Conservation (phyloP, 1,140 invertebrate species). For the Latrodectus geometricus region DNA sequence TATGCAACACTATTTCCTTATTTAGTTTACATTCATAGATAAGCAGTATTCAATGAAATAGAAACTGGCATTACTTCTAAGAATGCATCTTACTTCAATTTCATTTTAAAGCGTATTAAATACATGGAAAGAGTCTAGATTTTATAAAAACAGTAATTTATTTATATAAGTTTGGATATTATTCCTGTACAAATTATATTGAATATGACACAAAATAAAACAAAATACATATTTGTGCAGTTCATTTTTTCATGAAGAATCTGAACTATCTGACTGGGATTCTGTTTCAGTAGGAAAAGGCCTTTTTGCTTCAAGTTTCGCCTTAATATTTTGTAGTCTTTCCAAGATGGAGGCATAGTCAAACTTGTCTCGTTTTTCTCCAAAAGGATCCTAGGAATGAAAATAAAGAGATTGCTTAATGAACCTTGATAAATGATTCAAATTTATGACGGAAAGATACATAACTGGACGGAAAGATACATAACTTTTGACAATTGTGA, state of each 20-base stretch:
- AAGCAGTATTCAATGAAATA: no score
- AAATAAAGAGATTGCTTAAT: not conserved
- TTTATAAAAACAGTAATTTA: conserved; percentile 32
- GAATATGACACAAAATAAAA: conserved; percentile 45
- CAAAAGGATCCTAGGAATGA: conserved; percentile 69
- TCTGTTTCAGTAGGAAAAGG: conserved; percentile 8
- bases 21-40: no score
- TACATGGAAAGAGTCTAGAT: not conserved
- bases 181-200: conserved; percentile 35
- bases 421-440: not conserved
- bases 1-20: no score
- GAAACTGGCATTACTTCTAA: no score
- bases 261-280: conserved; percentile 64
- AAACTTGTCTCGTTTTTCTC: conserved; percentile 68
- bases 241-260: conserved; percentile 46
- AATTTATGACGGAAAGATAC: no score
- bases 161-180: conserved; percentile 5
- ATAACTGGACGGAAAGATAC: no score
- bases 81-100: no score
- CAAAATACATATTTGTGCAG: conserved; percentile 21
- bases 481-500: no score
- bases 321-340: conserved; percentile 67
- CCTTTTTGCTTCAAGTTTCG: conserved; percentile 58
- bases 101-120: not conserved
- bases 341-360: conserved; percentile 66